These are phyloP conservation scores for Habrosyne pyritoides DNA, from an alignment of 2,888 invertebrate genomes.

Conservation along the genomic window DNA sequence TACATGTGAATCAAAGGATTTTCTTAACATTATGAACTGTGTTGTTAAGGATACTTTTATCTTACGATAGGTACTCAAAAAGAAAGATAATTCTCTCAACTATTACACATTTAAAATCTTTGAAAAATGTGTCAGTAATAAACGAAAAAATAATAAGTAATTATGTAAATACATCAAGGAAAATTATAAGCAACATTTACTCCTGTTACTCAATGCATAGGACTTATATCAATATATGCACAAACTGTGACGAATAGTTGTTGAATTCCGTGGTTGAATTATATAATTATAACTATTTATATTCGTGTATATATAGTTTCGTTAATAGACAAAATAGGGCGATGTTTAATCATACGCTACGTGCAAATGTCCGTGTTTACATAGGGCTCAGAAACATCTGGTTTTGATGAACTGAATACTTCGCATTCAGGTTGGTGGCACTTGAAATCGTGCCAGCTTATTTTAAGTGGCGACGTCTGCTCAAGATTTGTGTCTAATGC, in stretches of 20 bases:
- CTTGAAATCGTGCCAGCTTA: slow-evolving; percentile 82
- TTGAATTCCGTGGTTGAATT: background rate
- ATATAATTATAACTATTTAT: background rate
- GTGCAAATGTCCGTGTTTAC: slow-evolving; percentile 65
- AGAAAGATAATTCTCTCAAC: too few species aligned
- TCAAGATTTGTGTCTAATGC: slow-evolving; percentile 73
- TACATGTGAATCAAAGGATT: too few species aligned
- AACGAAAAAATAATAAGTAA: too few species aligned
- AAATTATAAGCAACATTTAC: background rate
- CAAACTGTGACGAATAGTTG: background rate
- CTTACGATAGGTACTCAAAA: too few species aligned
- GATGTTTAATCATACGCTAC: slow-evolving; percentile 52
- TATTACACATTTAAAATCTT: too few species aligned
- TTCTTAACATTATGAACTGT: too few species aligned
- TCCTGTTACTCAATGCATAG: background rate
- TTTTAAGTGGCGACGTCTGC: slow-evolving; percentile 80
- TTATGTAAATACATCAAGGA: background rate
- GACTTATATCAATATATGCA: background rate
- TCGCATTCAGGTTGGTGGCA: slow-evolving; percentile 77
- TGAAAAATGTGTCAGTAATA: too few species aligned
- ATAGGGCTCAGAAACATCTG: slow-evolving; percentile 75
- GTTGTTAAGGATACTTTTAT: too few species aligned
- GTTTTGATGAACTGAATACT: slow-evolving; percentile 81
- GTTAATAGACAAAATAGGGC: slow-evolving; percentile 45
- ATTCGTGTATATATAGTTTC: slow-evolving; percentile 22